These are phyloP conservation scores for Anastatus disparis DNA, from an alignment of 1,140 invertebrate genomes.

Conservation along the genomic window DNA sequence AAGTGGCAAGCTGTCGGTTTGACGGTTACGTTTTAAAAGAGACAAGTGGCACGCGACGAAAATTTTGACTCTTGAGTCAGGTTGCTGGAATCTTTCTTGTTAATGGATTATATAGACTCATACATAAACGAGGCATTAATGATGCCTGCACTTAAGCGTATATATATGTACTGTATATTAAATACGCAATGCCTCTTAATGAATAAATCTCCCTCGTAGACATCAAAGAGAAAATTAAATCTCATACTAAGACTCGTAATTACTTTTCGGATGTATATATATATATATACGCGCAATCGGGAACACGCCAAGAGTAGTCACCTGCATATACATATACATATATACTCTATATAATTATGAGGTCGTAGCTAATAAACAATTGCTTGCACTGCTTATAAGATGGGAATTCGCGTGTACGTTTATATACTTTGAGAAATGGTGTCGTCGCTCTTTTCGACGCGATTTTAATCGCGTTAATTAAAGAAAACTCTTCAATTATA, in stretches of 20 bases:
- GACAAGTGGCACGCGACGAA: neutral
- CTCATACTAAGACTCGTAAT: constrained; percentile 46
- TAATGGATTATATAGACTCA: constrained; percentile 14
- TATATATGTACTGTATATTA: neutral
- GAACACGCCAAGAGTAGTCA: too few relatives aligned
- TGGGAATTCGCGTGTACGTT: neutral
- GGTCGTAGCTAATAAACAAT: constrained; percentile 23
- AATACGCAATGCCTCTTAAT: constrained; percentile 39
- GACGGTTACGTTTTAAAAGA: neutral
- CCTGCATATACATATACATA: constrained; percentile 21
- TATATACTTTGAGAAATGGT: neutral
- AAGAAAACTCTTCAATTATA: neutral
- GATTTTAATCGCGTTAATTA: constrained; percentile 4
- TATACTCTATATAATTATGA: constrained; percentile 11
- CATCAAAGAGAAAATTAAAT: constrained; percentile 48
- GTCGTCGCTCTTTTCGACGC: neutral
- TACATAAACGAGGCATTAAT: constrained; percentile 39
- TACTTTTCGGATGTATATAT: constrained; percentile 41
- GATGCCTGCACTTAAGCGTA: constrained; percentile 9
- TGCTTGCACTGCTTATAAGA: neutral
- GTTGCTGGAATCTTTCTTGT: neutral
- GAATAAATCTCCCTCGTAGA: constrained; percentile 39
- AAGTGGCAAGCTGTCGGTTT: too few relatives aligned
- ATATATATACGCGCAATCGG: constrained; percentile 4
- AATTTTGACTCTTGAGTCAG: constrained; percentile 14